These are phyloP conservation scores for Montifringilla adamsi DNA, from an alignment of 2,113 vertebrate genomes.

Conservation along the genomic window DNA sequence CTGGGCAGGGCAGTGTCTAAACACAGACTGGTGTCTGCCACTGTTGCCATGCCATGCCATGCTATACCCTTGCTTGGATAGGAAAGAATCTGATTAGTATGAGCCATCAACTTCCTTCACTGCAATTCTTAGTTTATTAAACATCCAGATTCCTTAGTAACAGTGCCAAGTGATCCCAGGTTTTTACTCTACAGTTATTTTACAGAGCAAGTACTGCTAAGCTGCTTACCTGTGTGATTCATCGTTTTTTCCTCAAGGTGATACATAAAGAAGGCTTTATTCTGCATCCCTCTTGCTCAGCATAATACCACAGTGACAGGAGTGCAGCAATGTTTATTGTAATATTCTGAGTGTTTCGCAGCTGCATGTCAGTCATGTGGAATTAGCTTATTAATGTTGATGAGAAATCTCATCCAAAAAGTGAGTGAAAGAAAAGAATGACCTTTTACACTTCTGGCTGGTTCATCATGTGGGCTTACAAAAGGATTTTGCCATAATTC, in stretches of 20 bases:
- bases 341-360: neutral
- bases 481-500: neutral
- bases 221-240: neutral
- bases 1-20: neutral
- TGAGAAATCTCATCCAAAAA: neutral
- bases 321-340: neutral
- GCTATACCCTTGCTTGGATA: neutral
- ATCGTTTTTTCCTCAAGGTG: neutral
- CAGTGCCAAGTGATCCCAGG: neutral
- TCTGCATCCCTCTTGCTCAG: neutral
- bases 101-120: neutral
- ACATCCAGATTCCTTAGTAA: neutral
- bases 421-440: neutral
- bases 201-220: neutral
- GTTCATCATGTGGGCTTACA: neutral
- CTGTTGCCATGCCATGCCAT: neutral
- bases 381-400: neutral
- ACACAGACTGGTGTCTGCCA: fast-evolving
- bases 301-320: neutral
- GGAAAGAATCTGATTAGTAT: neutral
- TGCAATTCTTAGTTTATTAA: neutral
- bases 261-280: neutral
- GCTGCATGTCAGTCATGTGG: neutral
- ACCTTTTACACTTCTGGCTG: neutral
- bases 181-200: neutral